Base-by-base conservation (phyloP, 2,888 invertebrate genomes). In the Thymelicus lineola region DNA sequence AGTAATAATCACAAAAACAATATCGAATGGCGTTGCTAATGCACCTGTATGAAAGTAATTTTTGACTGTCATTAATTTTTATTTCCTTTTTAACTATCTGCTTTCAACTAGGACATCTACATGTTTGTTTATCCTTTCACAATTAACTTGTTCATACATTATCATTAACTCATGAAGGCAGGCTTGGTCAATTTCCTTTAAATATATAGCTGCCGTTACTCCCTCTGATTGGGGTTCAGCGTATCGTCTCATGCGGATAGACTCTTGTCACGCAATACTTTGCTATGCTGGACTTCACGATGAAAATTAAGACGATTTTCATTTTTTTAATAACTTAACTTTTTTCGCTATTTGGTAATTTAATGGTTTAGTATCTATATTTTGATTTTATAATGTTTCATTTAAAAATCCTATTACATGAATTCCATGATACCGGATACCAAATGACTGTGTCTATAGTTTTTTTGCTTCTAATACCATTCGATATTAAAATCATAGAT, bases 131-230 rank as follows among this genome's bases (percentile, higher is more conserved):
- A 50, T n/a, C 38, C 35, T 14, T 35, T 14, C 38, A 14, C 9
- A 63, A 17, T 17, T 50, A 55, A 57, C 42, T 15, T 20, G 28
- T 53, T 55, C 28, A 35, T 55, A 55, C 28, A 63, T 62, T 63
- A 59, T 42, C 28, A 70, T 53, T 59, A 48, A 62, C 48, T 57
- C 36, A 20, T 63, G 36, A 45, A 45, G 48, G 50, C 65, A 71
- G 75, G 79, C 75, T 74, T 71, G 77, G 74, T 68, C 75, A 79
- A 75, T 78, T 78, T 77, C 75, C 77, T 71, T 71, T 69, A 66
- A 70, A 69, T 74, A 69, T 67, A 66, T 76, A 75, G 64, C 74
- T 71, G 42, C 64, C 42, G 71, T 75, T 72, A 74, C 67, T 63
- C 62, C 72, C 60, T 72, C 72, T 71, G 75, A 73, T 74, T 74